Evolutionary conservation across 2,797 vertebrate genomes (phyloP), one percentile per base, ranked within the genome.

Genomic region (Xenopus petersii): DNA sequence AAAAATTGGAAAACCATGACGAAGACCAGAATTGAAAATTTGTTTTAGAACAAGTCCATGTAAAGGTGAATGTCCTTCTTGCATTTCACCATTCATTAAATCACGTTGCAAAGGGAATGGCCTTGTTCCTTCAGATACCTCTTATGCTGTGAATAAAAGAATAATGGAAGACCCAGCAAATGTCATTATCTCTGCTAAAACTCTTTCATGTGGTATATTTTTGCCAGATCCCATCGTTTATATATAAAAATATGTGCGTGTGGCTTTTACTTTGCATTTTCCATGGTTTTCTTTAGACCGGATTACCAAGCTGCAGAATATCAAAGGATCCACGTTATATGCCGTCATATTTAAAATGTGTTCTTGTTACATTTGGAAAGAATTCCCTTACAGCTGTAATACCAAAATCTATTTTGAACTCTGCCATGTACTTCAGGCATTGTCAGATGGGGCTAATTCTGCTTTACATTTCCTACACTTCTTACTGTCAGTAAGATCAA

Each of bases 371-470:
- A 65, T 33, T 70, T 55, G 47, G 30, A 51, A 60, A 61, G 58
- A 55, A 71, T 66, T 51, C 6, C 56, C 47, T 67, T 71, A 76
- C 75, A 76, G 75, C 75, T 71, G 69, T 71, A 47, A 67, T 60
- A 60, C 47, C 47, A 55, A 71, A 75, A 67, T 61, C 62, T 71
- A 71, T 76, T 71, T 76, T 71, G 55, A 76, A 66, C 55, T 12
- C 68, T 71, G 56, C 49, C 49, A 12, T 51, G 49, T 15, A 51
- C 71, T 76, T 71, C 26, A 49, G 60, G 33, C 17, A 54, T 71
- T 76, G 68, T 76, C 55, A 76, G 75, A 67, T 47, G 61, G 33
- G 63, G 63, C 59, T 71, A 71, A 61, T 61, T 16, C 65, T 76
- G 71, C 26, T 54, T 71, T 71, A 71, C 51, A 66, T 71, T 51